Base-by-base conservation (phyloP, 1,140 invertebrate genomes). In the Drosophila jambulina region DNA sequence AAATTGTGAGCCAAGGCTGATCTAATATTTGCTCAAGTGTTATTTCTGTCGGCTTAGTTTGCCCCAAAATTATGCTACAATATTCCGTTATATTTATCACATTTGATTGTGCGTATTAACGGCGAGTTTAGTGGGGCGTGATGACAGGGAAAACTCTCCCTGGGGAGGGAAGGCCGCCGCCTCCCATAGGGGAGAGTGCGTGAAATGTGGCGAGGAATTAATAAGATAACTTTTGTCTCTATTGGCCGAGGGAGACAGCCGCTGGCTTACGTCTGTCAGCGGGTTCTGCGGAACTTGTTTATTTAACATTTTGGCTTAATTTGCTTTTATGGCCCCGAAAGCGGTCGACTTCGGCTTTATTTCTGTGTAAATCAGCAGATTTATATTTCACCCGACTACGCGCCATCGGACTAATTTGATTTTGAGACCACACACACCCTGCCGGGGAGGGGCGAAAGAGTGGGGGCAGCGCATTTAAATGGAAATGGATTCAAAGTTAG, bases 301-400 rank as follows among this genome's bases (percentile, higher is more conserved):
- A 90, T 88, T 85, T 91, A 90, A 90, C 86, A 90, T 88, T 90
- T 90, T 91, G 86, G 82, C 85, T 82, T 90, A 90, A 90, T 90
- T 90, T 90, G 81, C 79, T 90, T 90, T 90, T 90, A 90, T 90
- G 86, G 71, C 77, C 60, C 51, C 57, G 60, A 58, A 57, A 75
- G 53, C 75, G 79, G 75, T 42, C 65, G 70, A 48, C 63, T 65
- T 62, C 34, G 69, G 45, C 70, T 40, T 67, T 79, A 91, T 90
- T 91, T 90, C 80, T 87, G 86, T 90, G 81, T 82, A 91, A 90
- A 90, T 90, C 85, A 91, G 85, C 85, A 90, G 86, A 90, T 90
- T 90, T 90, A 88, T 88, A 88, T 90, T 80, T 64, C 48, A 19
- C 62, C 69, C 65, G 51, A 70, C 77, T 90, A 57, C 43, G 54